A percentile compares a stretch with the other conserved stretches of the same genome.
phyloP scores from a whole-genome alignment of 37 sponge, comb jelly and placozoan genomes.

The Cliona cf. orientalis region DNA sequence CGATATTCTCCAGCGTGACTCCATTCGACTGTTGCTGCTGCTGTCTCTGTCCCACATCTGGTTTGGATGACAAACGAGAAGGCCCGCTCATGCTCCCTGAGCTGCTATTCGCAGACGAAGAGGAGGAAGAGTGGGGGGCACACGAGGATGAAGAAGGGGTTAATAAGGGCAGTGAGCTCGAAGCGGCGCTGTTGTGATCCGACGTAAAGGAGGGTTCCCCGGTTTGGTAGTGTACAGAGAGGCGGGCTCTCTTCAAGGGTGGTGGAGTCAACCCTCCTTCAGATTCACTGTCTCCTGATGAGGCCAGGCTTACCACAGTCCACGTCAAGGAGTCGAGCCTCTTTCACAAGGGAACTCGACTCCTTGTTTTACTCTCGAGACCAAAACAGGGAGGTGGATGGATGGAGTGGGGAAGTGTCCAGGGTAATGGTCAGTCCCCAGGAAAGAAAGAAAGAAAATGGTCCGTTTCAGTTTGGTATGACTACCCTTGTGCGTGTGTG shows the following conservation, averaged over 20 bases:
- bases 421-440: too few relatives aligned
- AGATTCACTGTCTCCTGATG: conserved; percentile 56
- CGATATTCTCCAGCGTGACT: conserved; percentile 26
- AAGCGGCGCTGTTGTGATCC: too few relatives aligned
- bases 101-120: not conserved
- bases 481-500: too few relatives aligned
- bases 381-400: not conserved
- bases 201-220: conserved; percentile 35
- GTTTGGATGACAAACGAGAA: too few relatives aligned
- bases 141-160: not conserved
- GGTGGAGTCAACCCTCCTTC: conserved; percentile 91
- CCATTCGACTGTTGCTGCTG: conserved; percentile 23
- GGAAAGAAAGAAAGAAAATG: too few relatives aligned
- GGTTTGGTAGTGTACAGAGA: conserved; percentile 29
- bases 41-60: too few relatives aligned
- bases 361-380: conserved; percentile 9
- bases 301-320: conserved; percentile 64
- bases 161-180: too few relatives aligned
- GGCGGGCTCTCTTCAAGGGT: conserved; percentile 80
- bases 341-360: conserved; percentile 11
- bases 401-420: too few relatives aligned
- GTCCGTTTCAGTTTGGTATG: too few relatives aligned
- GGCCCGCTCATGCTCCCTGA: too few relatives aligned
- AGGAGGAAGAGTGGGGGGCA: not conserved
- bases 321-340: conserved; percentile 22